Conservation (phyloP, 23 tunicate genomes). For the Pegea sp. region DNA sequence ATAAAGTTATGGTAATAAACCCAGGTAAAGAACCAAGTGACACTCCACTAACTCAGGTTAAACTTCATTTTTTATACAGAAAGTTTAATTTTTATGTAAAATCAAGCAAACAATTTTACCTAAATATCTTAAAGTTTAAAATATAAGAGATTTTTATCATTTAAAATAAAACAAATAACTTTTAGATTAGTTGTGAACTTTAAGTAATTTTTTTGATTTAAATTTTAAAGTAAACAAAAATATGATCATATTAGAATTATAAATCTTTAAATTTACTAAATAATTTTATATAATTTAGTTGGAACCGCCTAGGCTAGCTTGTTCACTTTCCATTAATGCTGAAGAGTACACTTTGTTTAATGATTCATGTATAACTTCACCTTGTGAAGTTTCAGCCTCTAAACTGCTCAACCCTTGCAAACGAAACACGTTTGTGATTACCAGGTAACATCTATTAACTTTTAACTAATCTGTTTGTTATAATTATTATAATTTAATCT, state of each 20-base stretch:
- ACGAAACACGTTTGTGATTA: slow-evolving; percentile 61
- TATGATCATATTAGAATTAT: background rate
- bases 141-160: too few species aligned
- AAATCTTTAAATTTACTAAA: background rate
- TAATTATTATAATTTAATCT: background rate
- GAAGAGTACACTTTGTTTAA: slow-evolving; percentile 58
- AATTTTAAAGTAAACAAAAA: background rate
- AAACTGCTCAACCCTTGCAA: slow-evolving; percentile 36
- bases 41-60: slow-evolving; percentile 22
- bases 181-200: background rate
- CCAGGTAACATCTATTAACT: slow-evolving; percentile 10
- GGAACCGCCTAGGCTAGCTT: slow-evolving; percentile 44
- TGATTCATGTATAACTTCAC: slow-evolving; percentile 28
- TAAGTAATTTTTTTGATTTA: too few species aligned
- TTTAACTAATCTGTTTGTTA: background rate
- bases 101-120: too few species aligned
- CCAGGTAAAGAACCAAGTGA: slow-evolving; percentile 75
- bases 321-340: slow-evolving; percentile 55
- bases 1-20: slow-evolving; percentile 71
- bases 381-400: slow-evolving; percentile 55
- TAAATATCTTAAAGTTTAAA: too few species aligned
- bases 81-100: background rate
- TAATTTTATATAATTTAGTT: slow-evolving; percentile 1
- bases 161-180: background rate
- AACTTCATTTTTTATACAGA: too few species aligned